These are phyloP conservation scores for Gallirallus australis DNA, from an alignment of 2,797 vertebrate species.

Conservation along the genomic window DNA sequence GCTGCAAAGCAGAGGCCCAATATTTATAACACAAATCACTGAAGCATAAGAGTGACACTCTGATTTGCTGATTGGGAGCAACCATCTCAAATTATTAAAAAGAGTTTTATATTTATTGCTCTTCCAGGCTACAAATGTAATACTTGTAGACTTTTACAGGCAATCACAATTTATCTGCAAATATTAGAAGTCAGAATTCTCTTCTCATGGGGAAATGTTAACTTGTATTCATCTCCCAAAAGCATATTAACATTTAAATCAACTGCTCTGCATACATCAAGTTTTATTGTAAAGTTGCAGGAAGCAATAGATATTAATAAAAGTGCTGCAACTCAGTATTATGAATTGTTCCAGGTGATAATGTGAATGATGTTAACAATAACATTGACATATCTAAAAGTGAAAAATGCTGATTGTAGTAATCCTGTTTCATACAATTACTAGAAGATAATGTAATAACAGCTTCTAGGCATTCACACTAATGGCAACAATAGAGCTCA, in stretches of 20 bases:
- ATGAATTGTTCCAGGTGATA: neutral
- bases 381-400: neutral
- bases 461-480: neutral
- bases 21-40: neutral
- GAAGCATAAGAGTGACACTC: neutral
- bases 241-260: neutral
- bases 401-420: neutral
- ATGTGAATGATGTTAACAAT: neutral
- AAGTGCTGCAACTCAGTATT: neutral
- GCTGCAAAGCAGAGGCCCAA: neutral
- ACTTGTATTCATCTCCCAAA: neutral
- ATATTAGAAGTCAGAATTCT: neutral
- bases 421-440: neutral
- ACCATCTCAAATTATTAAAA: neutral
- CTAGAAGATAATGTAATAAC: neutral
- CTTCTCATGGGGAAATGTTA: neutral
- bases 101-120: neutral
- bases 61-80: neutral
- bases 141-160: neutral
- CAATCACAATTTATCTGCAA: neutral
- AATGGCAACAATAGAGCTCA: neutral
- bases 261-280: neutral
- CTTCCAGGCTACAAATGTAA: neutral
- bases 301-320: slow-evolving; percentile 5
- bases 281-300: neutral